Evolutionary conservation across 2,797 vertebrate genomes (phyloP), one percentile per base, ranked within the genome.

Genomic region (Neoniphon sammara): DNA sequence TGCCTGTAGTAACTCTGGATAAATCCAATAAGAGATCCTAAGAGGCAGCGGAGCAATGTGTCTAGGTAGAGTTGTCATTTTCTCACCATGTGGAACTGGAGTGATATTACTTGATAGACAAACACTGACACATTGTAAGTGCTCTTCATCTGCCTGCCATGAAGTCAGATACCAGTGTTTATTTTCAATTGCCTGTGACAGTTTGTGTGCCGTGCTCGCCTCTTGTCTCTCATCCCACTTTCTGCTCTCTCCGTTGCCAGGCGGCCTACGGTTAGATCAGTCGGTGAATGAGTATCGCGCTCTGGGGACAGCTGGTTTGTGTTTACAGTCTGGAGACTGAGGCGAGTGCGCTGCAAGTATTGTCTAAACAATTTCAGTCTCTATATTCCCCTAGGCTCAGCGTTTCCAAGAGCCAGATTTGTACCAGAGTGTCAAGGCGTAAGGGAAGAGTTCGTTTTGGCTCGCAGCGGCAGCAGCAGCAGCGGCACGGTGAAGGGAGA

Each of bases 321-420:
- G 92, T 92, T 91, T 91, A 92, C 81, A 87, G 86, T 87, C 67
- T 83, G 79, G 81, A 90, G 87, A 87, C 82, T 67, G 62, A 60
- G 81, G 75, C 62, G 82, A 88, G 85, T 84, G 87, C 70, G 23
- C 85, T 85, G 80, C 75, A 47, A 90, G 87, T 75, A 89, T 89
- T 87, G 85, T 89, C 88, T 91, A 92, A 91, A 92, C 90, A 88
- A 80, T 88, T 91, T 89, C 59, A 87, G 88, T 89, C 82, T 61
- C 84, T 82, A 54, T 83, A 81, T 90, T 92, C 89, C 85, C 82
- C 58, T 31, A 44, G 80, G 90, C 88, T 83, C 77, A 78, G 75
- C 50, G 10, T 85, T 91, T 91, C 86, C 81, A 82, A 81, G 85
- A 83, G 82, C 58, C 66, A 66, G 78, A 85, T 89, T 85, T 86